Evolutionary conservation across 2,888 invertebrate species (phyloP), one percentile per base, ranked within the genome.

Genomic region (Fissipunctia ypsillon): DNA sequence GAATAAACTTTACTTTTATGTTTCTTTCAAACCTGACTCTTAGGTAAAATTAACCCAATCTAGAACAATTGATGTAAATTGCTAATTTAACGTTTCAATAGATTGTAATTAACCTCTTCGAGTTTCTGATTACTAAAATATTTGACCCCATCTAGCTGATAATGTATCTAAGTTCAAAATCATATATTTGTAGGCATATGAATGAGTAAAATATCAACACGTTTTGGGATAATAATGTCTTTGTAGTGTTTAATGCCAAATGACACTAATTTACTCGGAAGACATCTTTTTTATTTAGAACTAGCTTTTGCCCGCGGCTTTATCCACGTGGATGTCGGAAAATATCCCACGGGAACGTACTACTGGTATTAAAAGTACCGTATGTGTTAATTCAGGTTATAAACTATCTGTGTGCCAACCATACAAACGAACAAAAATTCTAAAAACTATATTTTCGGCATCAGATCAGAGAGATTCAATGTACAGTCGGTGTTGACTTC

Each of bases 131-230:
- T 77, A 65, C 65, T 78, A 70, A 73, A 81, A 69, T 57, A 84
- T 76, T 73, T 84, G 75, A 86, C 86, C 86, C 69, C 50, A 77
- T 67, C 65, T 38, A 43, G 12, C 38, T 69, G 86, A 85, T 86
- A 81, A n/a, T 57, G 31, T 81, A 84, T 85, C 78, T 84, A 38
- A 81, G 84, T 73, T 84, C 84, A 78, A 60, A 59, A 38, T 54
- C 71, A 28, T 69, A 25, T n/a, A n/a, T n/a, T 38, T 69, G 31
- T 66, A 71, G n/a, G 35, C 48, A 48, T 65, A 78, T 72, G 56
- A 85, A 81, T 81, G 68, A 71, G 57, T 70, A 28, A 35, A 3
- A 66, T 31, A 64, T 59, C 70, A 35, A 59, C 45, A 14, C 9
- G 52, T 63, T 77, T 65, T 41, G 35, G 43, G n/a, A 38, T 64